These are phyloP conservation scores for Acromyrmex heyeri DNA, from an alignment of 1,140 invertebrate species.

Conservation along the genomic window DNA sequence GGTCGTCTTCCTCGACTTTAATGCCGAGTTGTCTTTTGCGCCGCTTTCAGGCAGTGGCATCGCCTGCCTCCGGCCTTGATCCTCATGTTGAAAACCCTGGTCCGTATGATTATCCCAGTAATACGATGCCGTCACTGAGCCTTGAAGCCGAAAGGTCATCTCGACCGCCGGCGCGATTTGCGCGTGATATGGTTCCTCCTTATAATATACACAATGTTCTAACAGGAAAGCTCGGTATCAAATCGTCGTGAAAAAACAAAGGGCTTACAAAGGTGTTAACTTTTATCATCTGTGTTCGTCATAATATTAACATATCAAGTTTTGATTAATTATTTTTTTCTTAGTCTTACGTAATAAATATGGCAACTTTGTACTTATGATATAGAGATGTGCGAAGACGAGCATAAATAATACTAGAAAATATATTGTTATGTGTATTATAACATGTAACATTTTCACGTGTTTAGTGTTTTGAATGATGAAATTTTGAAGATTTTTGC, in stretches of 20 bases:
- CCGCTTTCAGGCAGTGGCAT: not conserved
- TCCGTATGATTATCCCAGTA: constrained; percentile 42
- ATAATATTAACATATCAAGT: not conserved
- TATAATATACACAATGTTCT: not conserved
- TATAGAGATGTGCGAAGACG: not conserved
- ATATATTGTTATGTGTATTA: not conserved
- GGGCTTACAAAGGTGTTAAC: not conserved
- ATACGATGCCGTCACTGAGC: constrained; percentile 50
- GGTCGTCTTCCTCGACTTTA: constrained; percentile 43
- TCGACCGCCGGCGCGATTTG: not conserved
- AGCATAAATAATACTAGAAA: not conserved
- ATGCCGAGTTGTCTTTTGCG: constrained; percentile 42
- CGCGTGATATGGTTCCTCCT: constrained; percentile 1
- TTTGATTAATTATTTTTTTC: not conserved
- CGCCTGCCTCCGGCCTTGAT: constrained; percentile 60
- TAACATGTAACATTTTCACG: not conserved
- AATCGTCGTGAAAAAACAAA: not conserved
- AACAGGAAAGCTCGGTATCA: not conserved
- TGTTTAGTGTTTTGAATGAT: not conserved
- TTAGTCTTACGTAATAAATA: not conserved
- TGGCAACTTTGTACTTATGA: not conserved
- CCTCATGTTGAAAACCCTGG: constrained; percentile 42
- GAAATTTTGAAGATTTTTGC: not conserved
- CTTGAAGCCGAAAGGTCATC: constrained; percentile 47
- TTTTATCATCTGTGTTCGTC: not conserved